Base-by-base conservation (phyloP, 2,888 invertebrate genomes). In the Sphaerophoria rueppellii region DNA sequence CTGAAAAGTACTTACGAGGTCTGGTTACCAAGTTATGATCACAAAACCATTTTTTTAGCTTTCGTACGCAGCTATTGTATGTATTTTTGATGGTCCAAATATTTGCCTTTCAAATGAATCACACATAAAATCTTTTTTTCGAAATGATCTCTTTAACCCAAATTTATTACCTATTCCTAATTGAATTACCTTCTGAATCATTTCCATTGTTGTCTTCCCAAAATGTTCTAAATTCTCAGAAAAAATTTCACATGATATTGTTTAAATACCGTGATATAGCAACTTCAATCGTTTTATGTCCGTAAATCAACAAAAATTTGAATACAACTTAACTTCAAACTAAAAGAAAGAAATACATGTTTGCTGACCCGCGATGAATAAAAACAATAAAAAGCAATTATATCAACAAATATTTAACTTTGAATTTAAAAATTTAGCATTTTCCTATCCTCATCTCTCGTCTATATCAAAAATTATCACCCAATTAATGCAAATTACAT, bases 391-490 rank as follows among this genome's bases (percentile, higher is more conserved):
- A 55, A 58, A 67, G 61, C n/a, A 11, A 57, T 57, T 40, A 65
- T 24, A 24, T 24, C 50, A 43, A 32, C 24, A 9, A 54, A 35
- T 67, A 40, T 43, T 35, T 48, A 16, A 14, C 24, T 43, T 67
- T 54, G 34, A 63, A 50, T 61, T 50, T 43, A 55, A 72, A 24
- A 24, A 2, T 24, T 24, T 24, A 82, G 57, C 35, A 57, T 16
- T 77, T 50, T 34, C 54, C 46, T 52, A 57, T 16, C 43, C 34
- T 6, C 40, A 54, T 16, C 32, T n/a, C 50, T 55, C 43, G 24
- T 69, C 54, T 40, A 54, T 55, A 4, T 4, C 4, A 54, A 14
- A 63, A 83, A 83, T 83, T 83, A 83, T 72, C 83, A 83, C 75
- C 65, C 75, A 72, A 83, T 75, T 80, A 72, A 9, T n/a, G 32